phyloP scores from a whole-genome alignment of 2,888 invertebrate genomes.

The Frankliniella intonsa region DNA sequence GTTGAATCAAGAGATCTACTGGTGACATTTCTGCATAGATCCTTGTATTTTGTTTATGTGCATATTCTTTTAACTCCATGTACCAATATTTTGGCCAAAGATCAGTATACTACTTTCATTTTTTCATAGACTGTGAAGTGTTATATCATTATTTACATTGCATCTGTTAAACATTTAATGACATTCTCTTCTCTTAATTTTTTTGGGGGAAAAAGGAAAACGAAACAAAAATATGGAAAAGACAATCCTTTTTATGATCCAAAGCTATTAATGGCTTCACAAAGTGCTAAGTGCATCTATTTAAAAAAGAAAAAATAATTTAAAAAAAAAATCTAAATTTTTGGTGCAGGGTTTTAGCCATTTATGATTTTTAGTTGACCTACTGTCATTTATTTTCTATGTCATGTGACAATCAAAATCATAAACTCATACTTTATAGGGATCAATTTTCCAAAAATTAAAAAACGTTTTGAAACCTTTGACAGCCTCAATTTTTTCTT shows the following conservation, averaged over 20 bases:
- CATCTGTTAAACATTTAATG: not conserved
- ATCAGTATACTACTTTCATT: not conserved
- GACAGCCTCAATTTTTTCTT: not conserved
- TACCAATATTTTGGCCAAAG: not conserved
- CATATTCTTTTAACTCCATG: not conserved
- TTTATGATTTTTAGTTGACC: not conserved
- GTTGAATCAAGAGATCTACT: not conserved
- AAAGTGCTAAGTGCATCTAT: not conserved
- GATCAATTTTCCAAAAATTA: not conserved
- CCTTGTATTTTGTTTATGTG: not conserved
- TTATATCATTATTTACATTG: not conserved
- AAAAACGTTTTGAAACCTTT: not conserved
- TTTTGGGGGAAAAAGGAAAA: not conserved
- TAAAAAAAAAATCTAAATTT: not conserved
- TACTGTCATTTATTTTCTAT: not conserved
- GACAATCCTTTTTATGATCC: not conserved
- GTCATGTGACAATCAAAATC: too few species aligned
- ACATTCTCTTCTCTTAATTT: not conserved
- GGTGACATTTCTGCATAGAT: not conserved
- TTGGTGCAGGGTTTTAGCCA: not conserved
- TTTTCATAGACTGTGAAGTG: not conserved
- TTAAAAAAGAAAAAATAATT: not conserved
- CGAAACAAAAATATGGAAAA: too few species aligned
- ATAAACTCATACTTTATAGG: too few species aligned
- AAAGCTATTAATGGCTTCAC: not conserved